Conservation (phyloP, 1,140 invertebrate genomes). For the Tetramorium parvispinum region DNA sequence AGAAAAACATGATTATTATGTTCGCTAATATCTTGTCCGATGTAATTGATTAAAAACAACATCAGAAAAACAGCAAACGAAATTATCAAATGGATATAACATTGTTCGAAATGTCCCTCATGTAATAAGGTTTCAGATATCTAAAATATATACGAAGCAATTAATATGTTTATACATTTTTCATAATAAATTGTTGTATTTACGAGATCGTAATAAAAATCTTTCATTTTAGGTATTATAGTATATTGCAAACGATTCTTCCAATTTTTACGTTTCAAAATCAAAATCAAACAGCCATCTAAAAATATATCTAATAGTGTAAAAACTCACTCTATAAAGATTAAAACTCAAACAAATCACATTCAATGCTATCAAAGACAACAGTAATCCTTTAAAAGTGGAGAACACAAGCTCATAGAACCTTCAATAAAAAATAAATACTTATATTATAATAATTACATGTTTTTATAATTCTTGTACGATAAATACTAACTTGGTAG, state of each 20-base stretch:
- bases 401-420: not conserved
- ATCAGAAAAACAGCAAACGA: no score
- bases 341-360: slow-evolving; percentile 1
- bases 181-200: not conserved
- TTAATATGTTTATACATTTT: not conserved
- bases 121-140: not conserved
- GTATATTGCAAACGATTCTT: no score
- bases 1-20: not conserved
- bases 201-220: not conserved
- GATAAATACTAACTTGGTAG: not conserved
- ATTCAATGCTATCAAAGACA: not conserved
- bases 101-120: not conserved
- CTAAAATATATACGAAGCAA: not conserved
- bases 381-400: not conserved
- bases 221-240: not conserved
- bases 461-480: not conserved
- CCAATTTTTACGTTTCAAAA: not conserved
- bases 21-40: no score
- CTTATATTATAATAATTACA: not conserved
- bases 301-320: not conserved
- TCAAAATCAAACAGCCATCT: not conserved
- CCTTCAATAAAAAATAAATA: not conserved
- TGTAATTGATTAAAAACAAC: no score
- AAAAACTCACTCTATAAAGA: not conserved
- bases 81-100: not conserved